Evolutionary conservation across 2,797 vertebrate genomes (phyloP), one percentile per base, ranked within the genome.

Genomic region (Anabas testudineus): DNA sequence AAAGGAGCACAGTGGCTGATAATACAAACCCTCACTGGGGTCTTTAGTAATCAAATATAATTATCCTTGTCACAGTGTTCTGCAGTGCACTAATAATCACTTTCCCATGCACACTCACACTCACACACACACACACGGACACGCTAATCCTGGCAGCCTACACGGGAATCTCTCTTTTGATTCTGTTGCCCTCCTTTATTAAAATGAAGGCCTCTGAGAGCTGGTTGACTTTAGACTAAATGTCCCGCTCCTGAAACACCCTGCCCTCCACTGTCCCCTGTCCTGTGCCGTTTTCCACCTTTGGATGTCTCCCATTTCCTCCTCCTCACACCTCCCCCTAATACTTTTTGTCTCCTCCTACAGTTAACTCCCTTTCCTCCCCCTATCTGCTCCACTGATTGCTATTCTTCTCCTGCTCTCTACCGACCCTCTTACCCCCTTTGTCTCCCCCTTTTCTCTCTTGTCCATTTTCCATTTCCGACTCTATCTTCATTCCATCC

Each of bases 41-140:
- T 90, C 76, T 88, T 87, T 82, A 86, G 69, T 86, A 85, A 91
- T 89, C 82, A 91, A 89, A 91, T 83, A 89, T 85, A 90, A 91
- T 90, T 88, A 85, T 88, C 81, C 81, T 79, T 88, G 86, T 89
- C 88, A 89, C 80, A 85, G 76, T 84, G 58, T 87, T 87, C 79
- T 87, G 83, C 87, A 88, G 90, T 83, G 88, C 75, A 58, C 56
- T 67, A 79, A 85, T 87, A 83, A 89, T 87, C 83, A 80, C 80
- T 72, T 78, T 85, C 54, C 26, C 54, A 62, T 7, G 28, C 70
- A 37, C 70, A 37, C 47, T 13, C n/a, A 1, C 54, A 14, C 53
- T 34, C 42, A 53, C 39, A 59, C 42, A 60, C 61, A 65, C 19
- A 48, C 26, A 53, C 0, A 74, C 61, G 65, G 19, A 48, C 26